phyloP scores from a whole-genome alignment of 2,113 vertebrate species.

The Aptenodytes patagonicus region DNA sequence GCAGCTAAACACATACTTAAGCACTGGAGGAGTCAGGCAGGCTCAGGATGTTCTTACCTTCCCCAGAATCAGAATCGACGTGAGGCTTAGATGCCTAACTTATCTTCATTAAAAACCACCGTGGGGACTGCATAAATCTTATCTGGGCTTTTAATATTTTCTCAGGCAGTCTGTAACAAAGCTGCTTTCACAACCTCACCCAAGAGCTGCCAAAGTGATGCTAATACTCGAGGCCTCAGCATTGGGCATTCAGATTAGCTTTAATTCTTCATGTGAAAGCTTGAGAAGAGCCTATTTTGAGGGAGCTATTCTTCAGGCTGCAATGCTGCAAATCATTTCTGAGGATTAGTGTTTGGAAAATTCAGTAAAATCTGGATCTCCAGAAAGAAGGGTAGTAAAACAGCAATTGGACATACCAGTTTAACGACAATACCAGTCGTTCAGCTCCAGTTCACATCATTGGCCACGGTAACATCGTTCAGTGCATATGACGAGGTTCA shows the following conservation, averaged over 20 bases:
- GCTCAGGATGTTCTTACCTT: not conserved
- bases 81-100: not conserved
- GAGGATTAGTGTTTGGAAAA: not conserved
- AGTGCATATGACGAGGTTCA: rapidly evolving
- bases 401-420: not conserved
- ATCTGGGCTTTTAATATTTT: not conserved
- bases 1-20: not conserved
- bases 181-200: not conserved
- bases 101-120: not conserved
- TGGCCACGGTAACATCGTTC: not conserved
- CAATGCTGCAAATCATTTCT: not conserved
- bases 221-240: not conserved
- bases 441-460: not conserved
- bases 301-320: not conserved
- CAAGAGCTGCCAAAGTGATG: not conserved
- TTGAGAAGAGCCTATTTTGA: not conserved
- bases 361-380: not conserved
- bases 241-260: not conserved
- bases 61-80: not conserved
- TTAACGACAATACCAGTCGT: not conserved
- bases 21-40: not conserved
- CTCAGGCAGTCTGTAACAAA: not conserved
- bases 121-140: not conserved
- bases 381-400: not conserved
- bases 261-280: not conserved